Base-by-base conservation (phyloP, 2,113 vertebrate genomes). In the Siniperca knerii region DNA sequence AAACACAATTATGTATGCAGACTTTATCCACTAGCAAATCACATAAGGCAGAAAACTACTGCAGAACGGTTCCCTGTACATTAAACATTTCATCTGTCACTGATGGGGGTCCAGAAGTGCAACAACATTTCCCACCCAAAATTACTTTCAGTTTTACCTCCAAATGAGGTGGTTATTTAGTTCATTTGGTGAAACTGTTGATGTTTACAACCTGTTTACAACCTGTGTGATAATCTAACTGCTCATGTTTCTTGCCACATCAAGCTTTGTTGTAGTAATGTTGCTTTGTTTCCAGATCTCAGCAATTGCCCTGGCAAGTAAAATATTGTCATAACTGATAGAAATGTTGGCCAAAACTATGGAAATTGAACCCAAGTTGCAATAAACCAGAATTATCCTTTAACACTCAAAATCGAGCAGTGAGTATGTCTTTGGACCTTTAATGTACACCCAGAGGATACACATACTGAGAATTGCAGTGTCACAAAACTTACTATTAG, bases 1-100 rank as follows among this genome's bases (percentile, higher is more conserved):
- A 46, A 55, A 76, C 18, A 71, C 40, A 52, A 48, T 57, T 48
- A 68, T 37, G 23, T 73, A 58, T 81, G 75, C 75, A 75, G 58
- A 82, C 68, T 23, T 44, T 11, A 40, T 64, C 58, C 48, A 68
- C 12, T 58, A 52, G 61, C n/a, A 82, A 64, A 84, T 61, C 44
- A 67, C 4, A 44, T 7, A 21, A 40, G 35, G 23, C 35, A 48
- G 33, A 66, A 48, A 67, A 12, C 8, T 75, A 54, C 20, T 3
- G 20, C 46, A 2, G 20, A 52, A 65, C 0, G 0, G 8, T 48
- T 81, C 54, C 23, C 55, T n/a, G 8, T 13, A 25, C 70, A 69
- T 83, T 66, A 13, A 67, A 66, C 20, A 29, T 48, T 8, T 69
- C 7, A 35, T 35, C 6, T 21, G 29, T 67, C 46, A 29, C 8